Conservation (phyloP, 2,797 vertebrate genomes). For the Chaetophractus vellerosus region DNA sequence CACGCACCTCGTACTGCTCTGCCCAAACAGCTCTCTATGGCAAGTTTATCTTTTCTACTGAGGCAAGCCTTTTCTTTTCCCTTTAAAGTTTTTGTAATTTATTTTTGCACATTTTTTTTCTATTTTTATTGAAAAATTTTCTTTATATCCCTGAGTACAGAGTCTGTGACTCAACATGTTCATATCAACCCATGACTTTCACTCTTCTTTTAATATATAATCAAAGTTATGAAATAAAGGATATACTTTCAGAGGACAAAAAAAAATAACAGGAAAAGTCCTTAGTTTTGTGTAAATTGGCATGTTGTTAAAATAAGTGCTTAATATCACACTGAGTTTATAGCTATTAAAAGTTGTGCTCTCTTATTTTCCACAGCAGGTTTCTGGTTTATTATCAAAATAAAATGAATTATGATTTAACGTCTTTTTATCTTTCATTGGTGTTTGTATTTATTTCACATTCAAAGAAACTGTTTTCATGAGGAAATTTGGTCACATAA, state of each 20-base stretch:
- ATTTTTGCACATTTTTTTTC: background rate
- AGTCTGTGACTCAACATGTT: background rate
- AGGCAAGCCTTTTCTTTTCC: background rate
- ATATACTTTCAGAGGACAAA: background rate
- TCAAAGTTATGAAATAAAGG: background rate
- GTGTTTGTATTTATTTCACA: background rate
- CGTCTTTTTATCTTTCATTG: background rate
- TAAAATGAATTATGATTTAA: background rate
- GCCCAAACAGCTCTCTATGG: no score
- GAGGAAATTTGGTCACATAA: background rate
- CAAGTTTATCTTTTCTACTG: background rate
- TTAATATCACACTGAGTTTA: background rate
- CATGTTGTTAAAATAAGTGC: background rate
- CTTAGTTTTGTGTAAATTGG: background rate
- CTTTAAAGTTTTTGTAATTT: background rate
- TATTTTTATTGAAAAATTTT: background rate
- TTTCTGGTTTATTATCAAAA: background rate
- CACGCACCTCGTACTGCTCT: fast-evolving
- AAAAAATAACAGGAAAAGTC: background rate
- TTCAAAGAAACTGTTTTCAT: background rate
- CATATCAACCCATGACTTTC: background rate
- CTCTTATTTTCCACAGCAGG: background rate
- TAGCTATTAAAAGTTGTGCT: background rate
- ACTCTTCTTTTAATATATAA: background rate
- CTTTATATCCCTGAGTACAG: constrained; percentile 9